These are phyloP conservation scores for Magallana gigas DNA, from an alignment of 1,140 invertebrate species.

Conservation along the genomic window DNA sequence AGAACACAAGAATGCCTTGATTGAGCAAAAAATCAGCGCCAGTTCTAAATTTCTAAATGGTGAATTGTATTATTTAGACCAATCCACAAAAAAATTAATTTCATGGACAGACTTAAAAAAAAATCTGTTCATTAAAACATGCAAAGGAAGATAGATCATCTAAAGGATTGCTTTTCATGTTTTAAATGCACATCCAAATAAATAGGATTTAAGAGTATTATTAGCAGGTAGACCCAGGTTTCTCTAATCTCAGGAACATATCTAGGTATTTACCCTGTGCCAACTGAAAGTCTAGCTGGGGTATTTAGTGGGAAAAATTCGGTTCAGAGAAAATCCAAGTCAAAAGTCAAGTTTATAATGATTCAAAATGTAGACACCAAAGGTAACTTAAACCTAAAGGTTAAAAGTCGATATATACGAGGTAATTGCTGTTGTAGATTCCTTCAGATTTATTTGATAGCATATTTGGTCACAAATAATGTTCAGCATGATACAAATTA, in stretches of 20 bases:
- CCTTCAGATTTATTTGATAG: too few species aligned
- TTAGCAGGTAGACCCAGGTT: neutral
- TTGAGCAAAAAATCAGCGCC: neutral
- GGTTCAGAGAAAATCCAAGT: neutral
- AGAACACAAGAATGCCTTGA: neutral
- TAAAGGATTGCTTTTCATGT: neutral
- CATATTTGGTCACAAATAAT: too few species aligned
- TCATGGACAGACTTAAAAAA: too few species aligned
- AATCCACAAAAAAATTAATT: too few species aligned
- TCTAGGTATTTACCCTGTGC: neutral
- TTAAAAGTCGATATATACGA: too few species aligned
- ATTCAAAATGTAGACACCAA: neutral
- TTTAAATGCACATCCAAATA: neutral
- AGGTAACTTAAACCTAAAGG: too few species aligned
- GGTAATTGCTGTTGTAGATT: too few species aligned
- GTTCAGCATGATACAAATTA: too few species aligned
- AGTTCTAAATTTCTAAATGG: neutral
- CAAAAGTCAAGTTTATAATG: constrained; percentile 15
- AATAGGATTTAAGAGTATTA: constrained; percentile 22
- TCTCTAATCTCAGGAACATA: neutral
- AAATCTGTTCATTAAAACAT: neutral
- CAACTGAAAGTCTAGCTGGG: neutral
- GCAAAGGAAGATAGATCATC: neutral
- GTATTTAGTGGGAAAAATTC: neutral
- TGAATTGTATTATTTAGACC: too few species aligned